These are phyloP conservation scores for Oligia fasciuncula DNA, from an alignment of 2,888 invertebrate genomes.

Conservation along the genomic window DNA sequence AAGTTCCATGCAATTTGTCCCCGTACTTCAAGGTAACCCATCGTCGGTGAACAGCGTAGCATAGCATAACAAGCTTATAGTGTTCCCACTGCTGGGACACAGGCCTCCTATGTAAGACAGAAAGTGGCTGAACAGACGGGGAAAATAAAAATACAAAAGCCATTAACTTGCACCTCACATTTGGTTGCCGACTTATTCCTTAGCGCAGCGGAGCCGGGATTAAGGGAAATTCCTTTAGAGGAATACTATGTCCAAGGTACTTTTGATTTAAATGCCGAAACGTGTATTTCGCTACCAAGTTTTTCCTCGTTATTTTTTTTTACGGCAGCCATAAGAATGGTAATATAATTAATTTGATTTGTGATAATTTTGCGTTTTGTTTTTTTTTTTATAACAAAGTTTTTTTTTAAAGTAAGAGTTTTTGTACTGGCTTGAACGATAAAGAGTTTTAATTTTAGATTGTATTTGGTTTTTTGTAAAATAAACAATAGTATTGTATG, in stretches of 20 bases:
- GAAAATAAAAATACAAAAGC: slow-evolving; percentile 17
- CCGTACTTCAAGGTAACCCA: neutral
- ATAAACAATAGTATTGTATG: neutral
- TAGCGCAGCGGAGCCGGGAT: slow-evolving; percentile 70
- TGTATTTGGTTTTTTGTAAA: neutral
- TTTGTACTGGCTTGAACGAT: neutral
- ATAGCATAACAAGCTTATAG: neutral
- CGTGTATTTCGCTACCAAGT: slow-evolving; percentile 3
- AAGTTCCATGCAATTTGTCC: neutral
- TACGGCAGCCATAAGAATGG: too few species aligned
- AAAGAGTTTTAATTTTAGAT: neutral
- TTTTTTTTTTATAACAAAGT: neutral
- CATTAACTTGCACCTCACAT: slow-evolving; percentile 45
- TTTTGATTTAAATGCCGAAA: slow-evolving; percentile 57
- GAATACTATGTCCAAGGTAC: slow-evolving; percentile 66
- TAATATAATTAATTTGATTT: too few species aligned
- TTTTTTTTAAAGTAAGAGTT: neutral
- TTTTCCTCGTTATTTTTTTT: neutral
- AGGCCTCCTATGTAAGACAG: too few species aligned
- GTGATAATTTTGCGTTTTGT: neutral
- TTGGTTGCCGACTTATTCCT: too few species aligned
- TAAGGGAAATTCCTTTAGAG: slow-evolving; percentile 67
- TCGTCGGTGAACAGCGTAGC: neutral
- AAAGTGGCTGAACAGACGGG: neutral
- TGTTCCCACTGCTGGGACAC: too few species aligned